phyloP scores from a whole-genome alignment of 2,888 invertebrate species.

The Drosophila koepferae region DNA sequence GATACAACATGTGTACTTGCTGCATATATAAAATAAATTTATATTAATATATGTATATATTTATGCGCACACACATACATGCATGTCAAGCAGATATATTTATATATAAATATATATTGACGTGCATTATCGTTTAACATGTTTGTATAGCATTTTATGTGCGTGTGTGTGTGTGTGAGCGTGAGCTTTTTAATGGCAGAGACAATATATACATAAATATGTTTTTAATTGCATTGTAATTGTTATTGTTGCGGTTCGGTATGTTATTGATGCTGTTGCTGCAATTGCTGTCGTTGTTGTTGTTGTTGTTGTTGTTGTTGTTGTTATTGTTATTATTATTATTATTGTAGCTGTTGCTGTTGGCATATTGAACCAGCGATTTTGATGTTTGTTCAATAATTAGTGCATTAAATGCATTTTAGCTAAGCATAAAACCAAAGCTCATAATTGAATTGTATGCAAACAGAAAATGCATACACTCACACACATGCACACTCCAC shows the following conservation, averaged over 20 bases:
- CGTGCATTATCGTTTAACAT: conserved; percentile 16
- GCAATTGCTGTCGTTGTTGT: conserved; percentile 25
- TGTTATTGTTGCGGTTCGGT: conserved; percentile 68
- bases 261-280: conserved; percentile 18
- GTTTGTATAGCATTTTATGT: background rate
- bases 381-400: conserved; percentile 63
- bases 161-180: conserved; percentile 3
- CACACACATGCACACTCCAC: background rate
- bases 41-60: background rate
- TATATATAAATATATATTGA: conserved; percentile 2
- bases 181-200: conserved; percentile 22
- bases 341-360: conserved; percentile 5
- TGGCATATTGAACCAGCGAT: conserved; percentile 14
- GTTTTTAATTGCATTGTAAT: conserved; percentile 74
- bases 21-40: conserved; percentile 16
- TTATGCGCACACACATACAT: background rate
- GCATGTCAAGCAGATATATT: background rate
- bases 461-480: conserved; percentile 23
- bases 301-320: conserved; percentile 42
- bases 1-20: conserved; percentile 12
- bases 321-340: conserved; percentile 37
- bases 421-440: conserved; percentile 31
- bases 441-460: conserved; percentile 45
- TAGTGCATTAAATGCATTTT: conserved; percentile 63
- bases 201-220: conserved; percentile 59